Base-by-base conservation (phyloP, 64 coral and sea anemone species). In the Catalaphyllia jardinei region DNA sequence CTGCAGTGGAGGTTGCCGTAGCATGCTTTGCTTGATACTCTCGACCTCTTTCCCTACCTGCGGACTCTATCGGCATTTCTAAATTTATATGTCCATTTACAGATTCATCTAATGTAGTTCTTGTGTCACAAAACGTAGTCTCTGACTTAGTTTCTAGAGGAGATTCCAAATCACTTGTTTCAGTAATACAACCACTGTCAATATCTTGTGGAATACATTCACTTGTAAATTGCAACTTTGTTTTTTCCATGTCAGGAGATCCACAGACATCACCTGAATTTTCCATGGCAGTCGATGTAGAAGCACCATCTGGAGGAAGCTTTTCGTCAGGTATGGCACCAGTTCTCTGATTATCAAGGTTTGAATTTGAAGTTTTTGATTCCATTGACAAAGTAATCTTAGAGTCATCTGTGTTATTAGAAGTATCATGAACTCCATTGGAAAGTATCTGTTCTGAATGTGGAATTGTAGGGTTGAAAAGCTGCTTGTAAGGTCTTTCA, bases 391-490 rank as follows among this genome's bases (percentile, higher is more conserved):
- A 4, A 52, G 10, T 27, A 31, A 30, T 14, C 64, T 85, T n/a
- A 22, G 60, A n/a, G 11, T 71, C 2, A 10, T 85, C 33, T 29
- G 13, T 27, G 15, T 39, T 35, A 13, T 67, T 71, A 39, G 14
- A 20, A 83, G 38, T 83, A 29, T 67, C 33, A 52, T 85, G 38
- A 24, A 85, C 17, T 25, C 81, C 81, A 85, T 85, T 85, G 24
- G 61, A 28, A 2, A 85, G 13, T 52, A 20, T 17, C n/a, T 71
- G 20, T 51, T 71, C 25, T 13, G 81, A 85, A 8, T 14, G 35
- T 18, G 39, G 71, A 11, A 15, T 28, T 71, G 20, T 16, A n/a
- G 20, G 11, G 4, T 39, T n/a, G 6, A 6, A 71, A 7, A 85
- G 81, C 6, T 71, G 81, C 14, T 42, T 71, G 62, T 71, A 85